Percentiles rank a stretch among this genome's conserved stretches.
phyloP scores from a whole-genome alignment of 2,888 invertebrate genomes.

The Cantharis rustica region DNA sequence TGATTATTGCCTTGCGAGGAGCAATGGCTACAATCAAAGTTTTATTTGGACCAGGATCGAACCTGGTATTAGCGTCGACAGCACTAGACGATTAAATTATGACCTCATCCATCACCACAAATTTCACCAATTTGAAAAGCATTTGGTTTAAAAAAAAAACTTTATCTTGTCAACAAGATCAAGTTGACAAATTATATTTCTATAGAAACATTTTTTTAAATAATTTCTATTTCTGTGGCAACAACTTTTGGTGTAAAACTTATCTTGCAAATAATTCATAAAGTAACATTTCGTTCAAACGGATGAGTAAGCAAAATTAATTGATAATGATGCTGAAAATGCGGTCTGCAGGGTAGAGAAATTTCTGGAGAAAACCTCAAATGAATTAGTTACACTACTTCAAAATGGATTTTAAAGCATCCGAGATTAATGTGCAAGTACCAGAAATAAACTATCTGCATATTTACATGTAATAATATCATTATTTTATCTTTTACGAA shows the following conservation, averaged over 20 bases:
- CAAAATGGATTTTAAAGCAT: not conserved
- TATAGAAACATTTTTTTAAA: not conserved
- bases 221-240: not conserved
- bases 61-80: no score
- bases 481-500: not conserved
- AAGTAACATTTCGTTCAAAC: not conserved
- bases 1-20: no score
- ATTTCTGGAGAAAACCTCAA: not conserved
- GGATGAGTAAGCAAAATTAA: not conserved
- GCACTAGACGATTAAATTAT: no score
- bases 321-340: not conserved
- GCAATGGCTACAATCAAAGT: no score
- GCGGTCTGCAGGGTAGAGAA: not conserved
- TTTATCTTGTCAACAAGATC: no score
- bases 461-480: not conserved
- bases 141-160: not conserved
- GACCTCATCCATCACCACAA: no score
- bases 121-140: not conserved
- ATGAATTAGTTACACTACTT: not conserved
- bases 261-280: not conserved
- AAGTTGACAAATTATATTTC: not conserved
- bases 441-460: not conserved
- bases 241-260: not conserved
- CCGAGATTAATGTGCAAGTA: not conserved
- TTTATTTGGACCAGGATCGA: no score